These are phyloP conservation scores for Cydia splendana DNA, from an alignment of 1,140 invertebrate species.

Conservation along the genomic window DNA sequence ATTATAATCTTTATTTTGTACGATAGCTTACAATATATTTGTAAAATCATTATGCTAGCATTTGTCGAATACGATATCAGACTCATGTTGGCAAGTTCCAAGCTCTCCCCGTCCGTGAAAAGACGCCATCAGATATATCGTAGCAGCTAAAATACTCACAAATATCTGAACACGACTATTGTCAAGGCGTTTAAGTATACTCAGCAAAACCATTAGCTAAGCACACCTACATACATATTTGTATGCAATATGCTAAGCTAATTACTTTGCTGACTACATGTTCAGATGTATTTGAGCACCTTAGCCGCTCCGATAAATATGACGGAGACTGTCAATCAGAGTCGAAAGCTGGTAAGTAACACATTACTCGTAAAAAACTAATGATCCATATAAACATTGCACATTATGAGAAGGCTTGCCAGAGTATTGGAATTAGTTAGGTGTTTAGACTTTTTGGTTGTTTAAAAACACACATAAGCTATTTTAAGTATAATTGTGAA, in stretches of 20 bases:
- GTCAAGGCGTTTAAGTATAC: no score
- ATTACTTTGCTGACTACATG: no score
- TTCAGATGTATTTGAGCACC: no score
- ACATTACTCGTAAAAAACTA: not conserved
- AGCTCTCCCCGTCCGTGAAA: not conserved
- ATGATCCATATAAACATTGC: not conserved
- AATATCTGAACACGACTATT: no score
- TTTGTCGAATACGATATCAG: constrained; percentile 47
- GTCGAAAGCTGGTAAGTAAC: not conserved
- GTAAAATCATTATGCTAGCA: constrained; percentile 21
- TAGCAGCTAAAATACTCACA: no score
- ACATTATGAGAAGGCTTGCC: not conserved
- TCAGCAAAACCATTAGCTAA: no score
- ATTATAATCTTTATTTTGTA: constrained; percentile 48
- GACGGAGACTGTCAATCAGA: not conserved
- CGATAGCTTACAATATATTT: constrained; percentile 43
- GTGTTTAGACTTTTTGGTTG: no score
- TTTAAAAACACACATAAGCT: not conserved
- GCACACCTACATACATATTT: no score
- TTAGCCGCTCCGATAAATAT: no score
- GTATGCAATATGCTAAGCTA: no score
- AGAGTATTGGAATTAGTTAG: not conserved
- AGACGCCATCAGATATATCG: no score
- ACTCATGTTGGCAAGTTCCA: constrained; percentile 61
- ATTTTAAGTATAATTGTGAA: not conserved